Base-by-base conservation (phyloP, 2,888 invertebrate species). In the Abscondita cerata region DNA sequence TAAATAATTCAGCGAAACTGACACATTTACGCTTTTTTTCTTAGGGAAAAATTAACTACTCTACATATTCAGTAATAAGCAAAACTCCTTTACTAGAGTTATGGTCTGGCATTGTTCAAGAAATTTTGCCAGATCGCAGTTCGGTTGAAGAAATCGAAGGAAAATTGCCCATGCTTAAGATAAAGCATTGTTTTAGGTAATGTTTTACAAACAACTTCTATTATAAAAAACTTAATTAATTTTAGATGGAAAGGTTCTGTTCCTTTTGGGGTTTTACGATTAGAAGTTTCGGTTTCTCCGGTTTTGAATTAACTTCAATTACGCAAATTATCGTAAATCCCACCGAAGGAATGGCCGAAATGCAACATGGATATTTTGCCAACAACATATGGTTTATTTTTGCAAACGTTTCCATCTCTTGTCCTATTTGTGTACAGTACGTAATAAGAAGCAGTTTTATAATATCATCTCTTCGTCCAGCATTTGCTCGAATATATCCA, bases 351-450 rank as follows among this genome's bases (percentile, higher is more conserved):
- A 84, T 85, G 69, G 83, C 85, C 5, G 85, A 86, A 68, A 78
- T 87, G 64, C 85, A 86, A 63, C 86, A 86, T 66, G 87, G 86
- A 4, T 85, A 85, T 3, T 81, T 85, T 60, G 84, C 83, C 9
- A 87, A 88, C 72, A 84, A 85, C 8, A 81, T 87, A 8, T 88
- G 88, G 88, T 87, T 88, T 75, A 84, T 86, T 44, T 86, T 88
- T 75, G 85, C 86, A 15, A 87, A 88, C 73, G 85, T 88, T 13
- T 85, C 85, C 55, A 82, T 83, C 1, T 80, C 81, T 0, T 88
- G 88, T 68, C 86, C 87, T 0, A 83, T 87, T 15, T 88, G 88
- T 72, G 83, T 87, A 0, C 86, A 86, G 2, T 87, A 86, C 70
- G 83, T 85, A 73, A 83, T 83, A 0, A 81, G 84, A 57, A 87